phyloP scores from a whole-genome alignment of 2,113 vertebrate genomes.

The Nycticryphes semicollaris region DNA sequence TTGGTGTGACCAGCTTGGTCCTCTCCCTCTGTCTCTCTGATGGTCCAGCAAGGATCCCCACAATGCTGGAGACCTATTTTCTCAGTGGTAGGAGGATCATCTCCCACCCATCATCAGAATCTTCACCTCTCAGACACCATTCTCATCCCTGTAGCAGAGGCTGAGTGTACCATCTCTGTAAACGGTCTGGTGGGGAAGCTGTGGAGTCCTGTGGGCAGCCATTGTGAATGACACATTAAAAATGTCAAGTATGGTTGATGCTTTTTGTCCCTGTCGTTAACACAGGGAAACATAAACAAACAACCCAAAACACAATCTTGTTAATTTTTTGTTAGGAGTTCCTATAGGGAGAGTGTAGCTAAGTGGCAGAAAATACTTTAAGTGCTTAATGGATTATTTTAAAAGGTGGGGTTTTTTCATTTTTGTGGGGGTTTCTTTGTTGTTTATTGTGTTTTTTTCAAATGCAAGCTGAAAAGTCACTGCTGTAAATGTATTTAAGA shows the following conservation, averaged over 20 bases:
- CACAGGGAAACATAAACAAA: neutral
- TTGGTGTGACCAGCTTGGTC: neutral
- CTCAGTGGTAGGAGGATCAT: neutral
- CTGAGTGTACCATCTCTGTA: neutral
- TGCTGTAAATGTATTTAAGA: constrained; percentile 20
- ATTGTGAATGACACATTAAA: fast-evolving
- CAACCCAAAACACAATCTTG: neutral
- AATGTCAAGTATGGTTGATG: neutral
- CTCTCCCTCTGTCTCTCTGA: neutral
- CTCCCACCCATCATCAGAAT: fast-evolving
- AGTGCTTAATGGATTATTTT: neutral
- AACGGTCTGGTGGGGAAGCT: neutral
- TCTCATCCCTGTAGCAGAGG: neutral
- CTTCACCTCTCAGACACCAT: too few species aligned
- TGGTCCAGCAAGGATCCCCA: neutral
- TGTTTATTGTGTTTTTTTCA: neutral
- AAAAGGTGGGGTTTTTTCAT: neutral
- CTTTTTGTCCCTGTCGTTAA: neutral
- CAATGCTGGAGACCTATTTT: neutral
- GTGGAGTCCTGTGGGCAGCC: neutral
- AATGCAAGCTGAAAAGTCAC: neutral
- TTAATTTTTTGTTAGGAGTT: neutral
- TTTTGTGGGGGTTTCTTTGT: neutral
- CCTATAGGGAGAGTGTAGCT: neutral
- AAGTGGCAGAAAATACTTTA: neutral